Evolutionary conservation across 2,888 invertebrate species (phyloP).

Genomic region (Neoscelio sp.): DNA sequence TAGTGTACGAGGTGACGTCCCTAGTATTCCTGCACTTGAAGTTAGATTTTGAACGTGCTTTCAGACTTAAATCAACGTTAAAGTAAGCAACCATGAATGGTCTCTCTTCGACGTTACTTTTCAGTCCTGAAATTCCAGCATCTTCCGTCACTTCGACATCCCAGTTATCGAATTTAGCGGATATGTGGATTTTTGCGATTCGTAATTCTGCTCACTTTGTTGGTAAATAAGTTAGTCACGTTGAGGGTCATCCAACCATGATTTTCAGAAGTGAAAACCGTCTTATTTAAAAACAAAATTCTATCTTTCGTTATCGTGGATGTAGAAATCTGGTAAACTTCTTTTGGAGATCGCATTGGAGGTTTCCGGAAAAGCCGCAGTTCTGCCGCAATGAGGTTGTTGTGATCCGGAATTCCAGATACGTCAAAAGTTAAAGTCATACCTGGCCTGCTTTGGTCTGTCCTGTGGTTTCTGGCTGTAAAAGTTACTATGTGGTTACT

Average conservation of each 20-base stretch:
- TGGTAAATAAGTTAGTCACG: neutral
- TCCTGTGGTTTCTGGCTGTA: neutral
- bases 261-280: neutral
- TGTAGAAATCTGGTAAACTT: neutral
- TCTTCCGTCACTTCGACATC: neutral
- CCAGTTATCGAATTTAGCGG: conserved; percentile 3
- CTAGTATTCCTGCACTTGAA: neutral
- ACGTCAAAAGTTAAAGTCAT: conserved; percentile 16
- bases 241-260: conserved; percentile 39
- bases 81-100: conserved; percentile 52
- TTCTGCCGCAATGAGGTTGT: conserved; percentile 23
- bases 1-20: too few relatives aligned
- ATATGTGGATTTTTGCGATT: neutral
- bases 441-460: neutral
- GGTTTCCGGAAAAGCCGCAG: conserved; percentile 22
- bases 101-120: neutral
- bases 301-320: neutral
- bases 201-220: neutral
- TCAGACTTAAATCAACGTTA: conserved; percentile 21
- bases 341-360: too few relatives aligned
- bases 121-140: conserved; percentile 25
- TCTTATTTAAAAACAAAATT: neutral
- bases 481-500: conserved; percentile 36
- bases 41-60: neutral
- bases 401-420: neutral